These are phyloP conservation scores for Spondyliosoma cantharus DNA, from an alignment of 2,797 vertebrate species.

Conservation along the genomic window DNA sequence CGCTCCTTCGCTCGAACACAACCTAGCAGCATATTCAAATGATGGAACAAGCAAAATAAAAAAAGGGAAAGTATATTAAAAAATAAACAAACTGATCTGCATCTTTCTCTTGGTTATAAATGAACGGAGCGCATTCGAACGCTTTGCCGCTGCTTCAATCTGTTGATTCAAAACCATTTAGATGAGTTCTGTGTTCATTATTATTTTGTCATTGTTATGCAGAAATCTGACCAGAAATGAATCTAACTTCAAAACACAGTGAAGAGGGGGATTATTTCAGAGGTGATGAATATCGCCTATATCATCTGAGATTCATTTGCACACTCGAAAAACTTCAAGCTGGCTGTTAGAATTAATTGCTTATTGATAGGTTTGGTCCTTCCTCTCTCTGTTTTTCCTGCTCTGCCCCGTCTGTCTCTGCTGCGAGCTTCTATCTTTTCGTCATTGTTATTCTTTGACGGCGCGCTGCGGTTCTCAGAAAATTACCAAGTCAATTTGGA, in stretches of 20 bases:
- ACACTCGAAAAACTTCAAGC: conserved; percentile 12
- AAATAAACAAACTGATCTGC: not conserved
- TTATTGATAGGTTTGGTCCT: conserved; percentile 36
- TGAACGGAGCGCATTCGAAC: not conserved
- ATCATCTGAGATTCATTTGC: conserved; percentile 13
- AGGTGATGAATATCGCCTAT: not conserved
- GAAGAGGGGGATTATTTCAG: conserved; percentile 7
- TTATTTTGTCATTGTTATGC: not conserved
- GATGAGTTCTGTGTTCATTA: not conserved
- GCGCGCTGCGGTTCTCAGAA: conserved; percentile 44
- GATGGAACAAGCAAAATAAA: not conserved
- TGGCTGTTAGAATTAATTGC: conserved; percentile 21
- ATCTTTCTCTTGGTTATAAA: not conserved
- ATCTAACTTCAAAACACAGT: not conserved
- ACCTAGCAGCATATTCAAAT: not conserved
- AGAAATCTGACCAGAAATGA: not conserved
- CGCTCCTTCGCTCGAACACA: not conserved
- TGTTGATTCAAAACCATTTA: conserved; percentile 1
- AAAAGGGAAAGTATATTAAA: not conserved
- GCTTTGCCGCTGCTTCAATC: not conserved
- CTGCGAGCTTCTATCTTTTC: not conserved
- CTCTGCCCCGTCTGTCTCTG: conserved; percentile 5
- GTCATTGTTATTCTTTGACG: conserved; percentile 60
- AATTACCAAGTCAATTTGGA: conserved; percentile 68
- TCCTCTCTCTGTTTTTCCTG: conserved; percentile 22